Evolutionary conservation across 2,113 vertebrate species (phyloP).

Genomic region (pig (Sus scrofa)): DNA sequence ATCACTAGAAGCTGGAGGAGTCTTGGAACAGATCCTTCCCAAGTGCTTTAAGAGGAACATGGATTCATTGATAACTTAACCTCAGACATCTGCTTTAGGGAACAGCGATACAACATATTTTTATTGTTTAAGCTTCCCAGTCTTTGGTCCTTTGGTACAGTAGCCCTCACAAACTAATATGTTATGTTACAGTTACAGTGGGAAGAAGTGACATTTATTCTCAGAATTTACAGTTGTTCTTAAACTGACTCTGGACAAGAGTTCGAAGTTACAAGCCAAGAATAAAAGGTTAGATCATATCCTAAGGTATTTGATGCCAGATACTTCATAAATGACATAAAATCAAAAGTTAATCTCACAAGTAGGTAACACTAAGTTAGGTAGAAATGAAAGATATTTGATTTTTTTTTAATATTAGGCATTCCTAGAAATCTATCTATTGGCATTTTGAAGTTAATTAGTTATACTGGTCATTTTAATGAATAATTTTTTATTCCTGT

Average conservation of each 20-base stretch:
- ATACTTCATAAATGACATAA: background rate
- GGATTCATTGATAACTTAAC: rapidly evolving
- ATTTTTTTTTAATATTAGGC: background rate
- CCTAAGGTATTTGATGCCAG: background rate
- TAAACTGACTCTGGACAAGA: background rate
- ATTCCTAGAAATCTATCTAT: background rate
- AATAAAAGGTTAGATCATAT: background rate
- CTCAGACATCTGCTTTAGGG: background rate
- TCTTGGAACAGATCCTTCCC: rapidly evolving
- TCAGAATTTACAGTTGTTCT: background rate
- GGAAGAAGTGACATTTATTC: background rate
- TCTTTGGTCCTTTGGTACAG: background rate
- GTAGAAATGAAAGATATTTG: background rate
- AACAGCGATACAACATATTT: background rate
- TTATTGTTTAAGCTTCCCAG: background rate
- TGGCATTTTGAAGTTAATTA: background rate
- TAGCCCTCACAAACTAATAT: background rate
- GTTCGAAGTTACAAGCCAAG: background rate
- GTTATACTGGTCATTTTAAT: background rate
- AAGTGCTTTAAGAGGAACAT: background rate
- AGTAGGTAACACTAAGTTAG: background rate
- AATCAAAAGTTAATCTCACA: background rate
- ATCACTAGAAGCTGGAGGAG: too few species aligned
- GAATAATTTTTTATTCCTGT: background rate
- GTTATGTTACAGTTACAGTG: too few species aligned